phyloP scores from a whole-genome alignment of 2,113 vertebrate species.

The Geococcyx californianus region DNA sequence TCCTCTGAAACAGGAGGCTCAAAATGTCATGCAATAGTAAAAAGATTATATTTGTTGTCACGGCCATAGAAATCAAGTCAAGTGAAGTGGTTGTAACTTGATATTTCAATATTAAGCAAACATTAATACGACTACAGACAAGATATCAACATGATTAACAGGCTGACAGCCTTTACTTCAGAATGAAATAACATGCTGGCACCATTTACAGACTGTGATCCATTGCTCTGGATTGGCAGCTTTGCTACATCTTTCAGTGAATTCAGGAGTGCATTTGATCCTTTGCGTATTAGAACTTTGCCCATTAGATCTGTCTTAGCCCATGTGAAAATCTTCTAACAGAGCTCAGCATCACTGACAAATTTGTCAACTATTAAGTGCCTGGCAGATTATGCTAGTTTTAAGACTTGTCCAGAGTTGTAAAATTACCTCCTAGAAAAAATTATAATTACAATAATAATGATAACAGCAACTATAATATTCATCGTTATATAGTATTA shows the following conservation, averaged over 20 bases:
- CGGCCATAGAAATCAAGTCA: slow-evolving; percentile 14
- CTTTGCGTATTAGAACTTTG: background rate
- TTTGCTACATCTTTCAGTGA: background rate
- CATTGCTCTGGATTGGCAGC: background rate
- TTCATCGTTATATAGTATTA: background rate
- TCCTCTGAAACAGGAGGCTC: background rate
- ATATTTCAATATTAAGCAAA: background rate
- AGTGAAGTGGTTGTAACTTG: background rate
- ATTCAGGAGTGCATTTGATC: background rate
- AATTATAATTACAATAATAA: background rate
- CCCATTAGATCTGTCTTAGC: background rate
- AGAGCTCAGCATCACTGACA: background rate
- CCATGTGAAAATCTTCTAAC: background rate
- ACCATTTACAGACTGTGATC: background rate
- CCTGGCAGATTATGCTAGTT: background rate
- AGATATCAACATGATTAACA: background rate
- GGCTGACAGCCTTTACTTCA: background rate
- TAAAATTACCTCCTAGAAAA: background rate
- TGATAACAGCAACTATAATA: background rate
- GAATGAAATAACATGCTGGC: background rate
- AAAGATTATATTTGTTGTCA: background rate
- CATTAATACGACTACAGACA: background rate
- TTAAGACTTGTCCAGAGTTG: background rate
- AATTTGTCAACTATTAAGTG: background rate
- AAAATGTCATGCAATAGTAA: background rate